A percentile compares a stretch with the other conserved stretches of the same genome.
Evolutionary conservation across 2,888 invertebrate species (phyloP).

Genomic region (Idaea straminata): DNA sequence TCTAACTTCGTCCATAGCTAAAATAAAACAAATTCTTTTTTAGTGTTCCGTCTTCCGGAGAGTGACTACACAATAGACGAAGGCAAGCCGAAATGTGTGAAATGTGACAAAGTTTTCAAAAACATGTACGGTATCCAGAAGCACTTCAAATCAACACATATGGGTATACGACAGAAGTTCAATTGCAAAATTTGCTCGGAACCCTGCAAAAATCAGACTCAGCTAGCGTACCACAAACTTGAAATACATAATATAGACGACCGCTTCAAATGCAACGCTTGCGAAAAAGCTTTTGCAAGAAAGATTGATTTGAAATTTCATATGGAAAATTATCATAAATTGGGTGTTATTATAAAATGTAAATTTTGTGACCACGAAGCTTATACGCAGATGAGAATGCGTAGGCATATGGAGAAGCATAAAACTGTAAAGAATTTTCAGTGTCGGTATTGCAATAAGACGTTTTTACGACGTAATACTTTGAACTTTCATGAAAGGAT

Average conservation of each 20-base stretch:
- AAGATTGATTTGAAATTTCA: background rate
- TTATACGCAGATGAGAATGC: background rate
- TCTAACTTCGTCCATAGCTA: background rate
- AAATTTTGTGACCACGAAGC: conserved; percentile 10
- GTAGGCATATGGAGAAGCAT: conserved; percentile 4
- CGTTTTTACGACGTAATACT: background rate
- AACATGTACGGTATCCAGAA: background rate
- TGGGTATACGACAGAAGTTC: conserved; percentile 15
- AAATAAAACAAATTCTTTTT: background rate
- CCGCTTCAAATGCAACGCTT: conserved; percentile 30
- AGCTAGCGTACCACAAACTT: conserved; percentile 24
- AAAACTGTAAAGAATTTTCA: background rate
- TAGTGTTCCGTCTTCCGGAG: background rate
- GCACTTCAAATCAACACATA: background rate
- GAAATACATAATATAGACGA: conserved; percentile 34
- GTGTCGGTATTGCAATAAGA: background rate
- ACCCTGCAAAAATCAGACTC: conserved; percentile 30
- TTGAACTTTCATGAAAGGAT: conserved; percentile 26
- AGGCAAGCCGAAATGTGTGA: background rate
- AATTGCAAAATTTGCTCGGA: conserved; percentile 35
- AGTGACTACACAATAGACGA: background rate
- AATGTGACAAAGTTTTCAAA: background rate
- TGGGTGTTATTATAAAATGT: conserved; percentile 20
- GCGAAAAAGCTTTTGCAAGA: conserved; percentile 22
- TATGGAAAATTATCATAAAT: conserved; percentile 10